Base-by-base conservation (phyloP, 1,140 invertebrate species). In the Galleria mellonella region DNA sequence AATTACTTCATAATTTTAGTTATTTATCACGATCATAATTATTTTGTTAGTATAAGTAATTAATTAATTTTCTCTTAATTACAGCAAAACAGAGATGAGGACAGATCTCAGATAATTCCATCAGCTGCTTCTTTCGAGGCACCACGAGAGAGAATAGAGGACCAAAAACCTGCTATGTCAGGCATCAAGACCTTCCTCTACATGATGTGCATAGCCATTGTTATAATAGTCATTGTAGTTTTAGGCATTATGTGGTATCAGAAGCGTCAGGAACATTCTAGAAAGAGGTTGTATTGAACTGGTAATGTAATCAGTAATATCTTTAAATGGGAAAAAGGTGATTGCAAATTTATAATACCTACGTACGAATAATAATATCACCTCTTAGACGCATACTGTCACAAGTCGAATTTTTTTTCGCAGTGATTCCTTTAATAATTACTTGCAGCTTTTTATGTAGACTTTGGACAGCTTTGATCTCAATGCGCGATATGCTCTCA, bases 161-260 rank as follows among this genome's bases (percentile, higher is more conserved):
- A 98, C 87, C 88, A 90, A 0, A 96, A 97, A 64, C 92, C 93
- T 17, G 89, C 93, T 9, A 88, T 94, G 86, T 94, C 93, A 11
- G 96, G 95, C 13, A 89, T 96, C 23, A 98, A 97, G 85, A 91
- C 97, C 38, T 96, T 98, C 77, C 84, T 98, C 2, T 87, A 96
- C 14, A 93, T 97, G 85, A 85, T 98, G 28, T 87, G 94, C 27
- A 91, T 92, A 8, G 89, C 96, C 2, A 87, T 98, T 7, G 91
- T 90, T 0, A 65, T 97, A 0, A 92, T 95, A 37, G 93, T 92
- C 0, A 89, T 92, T 56, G 91, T 94, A 1, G 93, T 97, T 5
- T 90, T 97, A 38, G 96, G 92, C 29, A 94, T 97, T 43, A 94
- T 97, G 87, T 92, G 96, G 66, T 98, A 97, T 72, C 94, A 97